phyloP scores from a whole-genome alignment of 2,797 vertebrate genomes.

The Xenopus petersii region DNA sequence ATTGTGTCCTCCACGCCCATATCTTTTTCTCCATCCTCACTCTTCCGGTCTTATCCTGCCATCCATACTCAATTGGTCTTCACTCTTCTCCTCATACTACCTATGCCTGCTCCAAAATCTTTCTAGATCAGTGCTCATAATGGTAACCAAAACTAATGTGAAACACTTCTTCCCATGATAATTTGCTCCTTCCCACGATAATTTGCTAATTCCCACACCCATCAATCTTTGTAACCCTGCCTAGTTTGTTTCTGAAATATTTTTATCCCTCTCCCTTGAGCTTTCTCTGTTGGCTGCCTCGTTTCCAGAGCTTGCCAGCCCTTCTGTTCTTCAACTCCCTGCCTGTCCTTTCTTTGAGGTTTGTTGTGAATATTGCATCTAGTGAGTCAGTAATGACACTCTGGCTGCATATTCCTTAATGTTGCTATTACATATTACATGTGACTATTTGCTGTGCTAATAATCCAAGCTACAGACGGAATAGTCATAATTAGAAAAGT shows the following conservation, averaged over 20 bases:
- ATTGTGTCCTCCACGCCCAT: neutral
- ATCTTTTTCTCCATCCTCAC: neutral
- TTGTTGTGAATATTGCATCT: neutral
- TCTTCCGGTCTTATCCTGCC: neutral
- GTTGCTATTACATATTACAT: slow-evolving; percentile 28
- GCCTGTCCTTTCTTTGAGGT: neutral
- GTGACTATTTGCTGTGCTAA: slow-evolving; percentile 40
- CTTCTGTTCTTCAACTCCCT: neutral
- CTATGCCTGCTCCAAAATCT: neutral
- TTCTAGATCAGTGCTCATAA: neutral
- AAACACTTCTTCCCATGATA: too few species aligned
- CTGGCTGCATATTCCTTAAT: neutral
- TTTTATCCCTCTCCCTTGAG: neutral
- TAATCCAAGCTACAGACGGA: slow-evolving; percentile 27
- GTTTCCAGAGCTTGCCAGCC: neutral
- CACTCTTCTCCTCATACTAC: too few species aligned
- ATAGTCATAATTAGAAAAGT: slow-evolving; percentile 45
- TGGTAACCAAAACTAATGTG: too few species aligned
- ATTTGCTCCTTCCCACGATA: too few species aligned
- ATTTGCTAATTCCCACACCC: neutral
- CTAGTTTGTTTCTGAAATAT: neutral
- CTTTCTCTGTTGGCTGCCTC: neutral
- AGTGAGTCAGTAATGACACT: slow-evolving; percentile 1
- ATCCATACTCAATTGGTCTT: too few species aligned
- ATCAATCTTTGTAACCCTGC: neutral